Conservation (phyloP, 1,140 invertebrate genomes). For the Rhynchophorus ferrugineus region DNA sequence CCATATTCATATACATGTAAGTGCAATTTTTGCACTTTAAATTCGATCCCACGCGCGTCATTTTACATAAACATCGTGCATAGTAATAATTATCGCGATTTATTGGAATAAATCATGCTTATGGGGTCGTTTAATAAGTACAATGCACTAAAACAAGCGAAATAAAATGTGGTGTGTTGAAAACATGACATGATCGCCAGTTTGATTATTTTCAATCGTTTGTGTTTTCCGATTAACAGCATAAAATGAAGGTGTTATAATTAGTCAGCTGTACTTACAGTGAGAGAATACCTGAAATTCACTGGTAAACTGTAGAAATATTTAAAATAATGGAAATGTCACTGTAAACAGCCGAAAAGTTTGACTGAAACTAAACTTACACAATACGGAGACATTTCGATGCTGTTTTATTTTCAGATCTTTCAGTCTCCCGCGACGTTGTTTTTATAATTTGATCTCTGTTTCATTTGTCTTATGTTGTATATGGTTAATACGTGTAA, state of each 20-base stretch:
- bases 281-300: too few species aligned
- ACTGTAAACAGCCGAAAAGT: conserved; percentile 32
- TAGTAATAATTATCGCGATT: neutral
- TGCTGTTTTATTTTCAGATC: conserved; percentile 42
- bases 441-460: conserved; percentile 32
- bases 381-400: conserved; percentile 38
- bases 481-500: too few species aligned
- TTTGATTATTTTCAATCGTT: too few species aligned
- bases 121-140: neutral
- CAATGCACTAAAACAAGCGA: conserved; percentile 1
- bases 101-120: neutral
- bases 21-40: conserved; percentile 13
- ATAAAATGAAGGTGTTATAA: too few species aligned
- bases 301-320: too few species aligned
- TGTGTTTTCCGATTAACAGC: too few species aligned
- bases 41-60: neutral
- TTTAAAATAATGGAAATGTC: conserved; percentile 21
- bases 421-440: conserved; percentile 37
- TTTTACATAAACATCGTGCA: neutral
- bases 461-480: conserved; percentile 5
- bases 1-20: conserved; percentile 29
- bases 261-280: too few species aligned
- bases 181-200: conserved; percentile 1
- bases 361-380: conserved; percentile 34
- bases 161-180: neutral